Evolutionary conservation across 2,797 vertebrate genomes (phyloP).

Genomic region (Leptatherina wallacei): DNA sequence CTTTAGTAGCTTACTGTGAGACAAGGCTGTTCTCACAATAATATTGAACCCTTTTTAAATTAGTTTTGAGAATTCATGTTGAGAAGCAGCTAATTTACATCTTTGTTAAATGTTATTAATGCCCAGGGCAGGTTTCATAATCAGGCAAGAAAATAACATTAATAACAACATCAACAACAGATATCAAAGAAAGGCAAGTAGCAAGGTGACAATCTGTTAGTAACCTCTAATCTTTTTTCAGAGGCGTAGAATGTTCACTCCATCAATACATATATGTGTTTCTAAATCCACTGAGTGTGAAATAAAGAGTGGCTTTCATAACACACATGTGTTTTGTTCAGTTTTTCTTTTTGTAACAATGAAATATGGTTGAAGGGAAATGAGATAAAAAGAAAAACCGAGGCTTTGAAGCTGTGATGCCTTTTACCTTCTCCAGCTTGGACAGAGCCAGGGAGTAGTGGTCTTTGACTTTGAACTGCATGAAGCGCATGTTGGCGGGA

Average conservation of each 20-base stretch:
- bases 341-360: slow-evolving; percentile 6
- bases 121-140: slow-evolving; percentile 36
- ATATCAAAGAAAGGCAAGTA: slow-evolving; percentile 24
- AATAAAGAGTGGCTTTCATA: slow-evolving; percentile 14
- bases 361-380: neutral
- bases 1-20: slow-evolving; percentile 23
- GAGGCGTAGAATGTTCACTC: neutral
- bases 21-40: slow-evolving; percentile 1
- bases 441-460: slow-evolving; percentile 88
- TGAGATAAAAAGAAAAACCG: neutral
- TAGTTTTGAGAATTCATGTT: slow-evolving; percentile 18
- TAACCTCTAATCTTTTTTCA: neutral
- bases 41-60: slow-evolving; percentile 11
- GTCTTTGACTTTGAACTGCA: slow-evolving; percentile 91
- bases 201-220: slow-evolving; percentile 5
- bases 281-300: neutral
- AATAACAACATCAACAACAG: slow-evolving; percentile 22
- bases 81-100: slow-evolving; percentile 30
- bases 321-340: neutral
- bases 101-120: slow-evolving; percentile 47
- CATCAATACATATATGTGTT: neutral
- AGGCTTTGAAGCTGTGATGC: neutral
- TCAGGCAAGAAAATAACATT: slow-evolving; percentile 11
- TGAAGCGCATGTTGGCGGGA: slow-evolving; percentile 90
- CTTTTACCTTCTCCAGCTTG: slow-evolving; percentile 87